Percentiles rank a stretch among this genome's conserved stretches.
Evolutionary conservation across 2,888 invertebrate species (phyloP).

Genomic region (Machimus atricapillus): DNA sequence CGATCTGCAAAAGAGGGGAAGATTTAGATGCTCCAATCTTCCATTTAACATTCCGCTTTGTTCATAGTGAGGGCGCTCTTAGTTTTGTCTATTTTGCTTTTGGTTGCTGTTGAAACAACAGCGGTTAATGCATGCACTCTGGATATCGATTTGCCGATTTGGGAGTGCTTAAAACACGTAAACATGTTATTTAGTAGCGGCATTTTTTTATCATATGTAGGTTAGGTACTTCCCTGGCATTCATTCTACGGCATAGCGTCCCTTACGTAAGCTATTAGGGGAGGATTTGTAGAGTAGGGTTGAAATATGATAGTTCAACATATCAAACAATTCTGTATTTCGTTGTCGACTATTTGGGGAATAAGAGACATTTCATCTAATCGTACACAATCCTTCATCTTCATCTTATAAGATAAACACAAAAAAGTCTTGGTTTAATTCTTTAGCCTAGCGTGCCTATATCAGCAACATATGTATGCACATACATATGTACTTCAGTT

Average conservation of each 20-base stretch:
- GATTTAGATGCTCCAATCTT: neutral
- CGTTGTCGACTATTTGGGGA: too few species aligned
- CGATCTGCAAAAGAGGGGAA: neutral
- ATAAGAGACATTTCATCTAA: too few species aligned
- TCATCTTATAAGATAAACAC: too few species aligned
- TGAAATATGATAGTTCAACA: too few species aligned
- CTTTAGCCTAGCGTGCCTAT: too few species aligned
- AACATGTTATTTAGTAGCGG: neutral
- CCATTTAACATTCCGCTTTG: neutral
- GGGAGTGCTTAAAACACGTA: neutral
- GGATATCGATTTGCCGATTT: neutral
- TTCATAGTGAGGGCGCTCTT: neutral
- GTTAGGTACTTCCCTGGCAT: neutral
- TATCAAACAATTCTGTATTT: too few species aligned
- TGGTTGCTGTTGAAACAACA: neutral
- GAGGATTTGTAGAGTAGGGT: neutral
- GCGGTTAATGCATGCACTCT: neutral
- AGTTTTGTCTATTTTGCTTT: neutral
- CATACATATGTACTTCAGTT: too few species aligned
- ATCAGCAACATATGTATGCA: too few species aligned
- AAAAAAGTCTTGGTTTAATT: too few species aligned
- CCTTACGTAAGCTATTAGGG: neutral
- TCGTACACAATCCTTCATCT: too few species aligned
- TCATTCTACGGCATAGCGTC: neutral
- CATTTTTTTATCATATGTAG: neutral